phyloP scores from a whole-genome alignment of 1,140 invertebrate genomes.

The Platyscapa corneri region DNA sequence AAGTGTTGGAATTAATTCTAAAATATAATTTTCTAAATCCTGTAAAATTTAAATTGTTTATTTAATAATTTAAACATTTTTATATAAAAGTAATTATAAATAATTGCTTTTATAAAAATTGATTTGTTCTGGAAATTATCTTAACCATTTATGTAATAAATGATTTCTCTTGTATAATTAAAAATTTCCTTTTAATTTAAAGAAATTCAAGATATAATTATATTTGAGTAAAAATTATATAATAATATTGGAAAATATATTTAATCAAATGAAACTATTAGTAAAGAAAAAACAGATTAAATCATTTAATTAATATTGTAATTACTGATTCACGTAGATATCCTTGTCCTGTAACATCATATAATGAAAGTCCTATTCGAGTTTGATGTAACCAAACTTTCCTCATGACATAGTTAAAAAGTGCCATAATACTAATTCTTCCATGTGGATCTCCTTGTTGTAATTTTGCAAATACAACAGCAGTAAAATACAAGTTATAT shows the following conservation, averaged over 20 bases:
- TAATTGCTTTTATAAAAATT: too few relatives aligned
- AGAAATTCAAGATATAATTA: background rate
- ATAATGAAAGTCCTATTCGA: conserved; percentile 92
- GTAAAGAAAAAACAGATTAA: too few relatives aligned
- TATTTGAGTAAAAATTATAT: too few relatives aligned
- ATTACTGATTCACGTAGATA: conserved; percentile 90
- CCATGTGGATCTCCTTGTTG: conserved; percentile 89
- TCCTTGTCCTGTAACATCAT: conserved; percentile 94
- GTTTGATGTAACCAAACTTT: conserved; percentile 96
- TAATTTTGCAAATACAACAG: conserved; percentile 90
- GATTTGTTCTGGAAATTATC: too few relatives aligned
- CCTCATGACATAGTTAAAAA: conserved; percentile 97
- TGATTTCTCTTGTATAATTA: background rate
- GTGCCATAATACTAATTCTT: conserved; percentile 85
- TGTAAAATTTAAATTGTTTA: conserved; percentile 67
- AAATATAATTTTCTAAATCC: conserved; percentile 97
- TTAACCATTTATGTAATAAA: background rate
- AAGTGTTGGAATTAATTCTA: conserved; percentile 92
- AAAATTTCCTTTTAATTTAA: too few relatives aligned
- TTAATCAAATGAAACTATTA: too few relatives aligned
- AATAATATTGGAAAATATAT: too few relatives aligned
- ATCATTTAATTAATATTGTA: conserved; percentile 54
- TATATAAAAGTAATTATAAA: background rate
- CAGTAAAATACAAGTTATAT: conserved; percentile 85
- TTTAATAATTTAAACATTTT: conserved; percentile 47